These are phyloP conservation scores for Achatina immaculata DNA, from an alignment of 1,140 invertebrate species.

Conservation along the genomic window DNA sequence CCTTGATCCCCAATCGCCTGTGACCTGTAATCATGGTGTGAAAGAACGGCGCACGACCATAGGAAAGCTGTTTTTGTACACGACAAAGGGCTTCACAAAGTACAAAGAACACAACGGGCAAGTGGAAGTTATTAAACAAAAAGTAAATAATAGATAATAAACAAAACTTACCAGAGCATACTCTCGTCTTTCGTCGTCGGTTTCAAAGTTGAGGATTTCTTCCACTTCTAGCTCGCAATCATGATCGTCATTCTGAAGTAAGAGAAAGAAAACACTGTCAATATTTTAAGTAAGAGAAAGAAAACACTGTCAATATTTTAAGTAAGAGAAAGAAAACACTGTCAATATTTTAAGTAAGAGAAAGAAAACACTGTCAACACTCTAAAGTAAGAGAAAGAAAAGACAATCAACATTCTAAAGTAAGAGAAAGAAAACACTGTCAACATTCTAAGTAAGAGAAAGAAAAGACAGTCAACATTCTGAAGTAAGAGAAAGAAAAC, in stretches of 20 bases:
- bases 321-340: constrained; percentile 31
- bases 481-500: too few relatives aligned
- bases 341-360: constrained; percentile 33
- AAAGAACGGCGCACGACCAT: too few relatives aligned
- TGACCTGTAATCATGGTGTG: too few relatives aligned
- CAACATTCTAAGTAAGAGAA: too few relatives aligned
- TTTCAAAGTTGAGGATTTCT: constrained; percentile 61
- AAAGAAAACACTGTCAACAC: constrained; percentile 8
- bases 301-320: constrained; percentile 2
- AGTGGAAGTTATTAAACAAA: not conserved
- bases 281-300: constrained; percentile 33
- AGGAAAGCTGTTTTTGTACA: too few relatives aligned
- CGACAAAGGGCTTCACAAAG: not conserved
- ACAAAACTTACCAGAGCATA: constrained; percentile 52
- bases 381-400: too few relatives aligned
- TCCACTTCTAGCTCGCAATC: constrained; percentile 58
- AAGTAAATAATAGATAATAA: not conserved
- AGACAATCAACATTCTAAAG: too few relatives aligned
- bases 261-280: constrained; percentile 19
- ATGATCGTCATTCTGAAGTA: constrained; percentile 57
- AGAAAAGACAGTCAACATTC: too few relatives aligned
- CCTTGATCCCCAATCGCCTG: too few relatives aligned
- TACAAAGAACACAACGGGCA: not conserved
- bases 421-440: too few relatives aligned
- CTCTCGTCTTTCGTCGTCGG: constrained; percentile 55